These are phyloP conservation scores for Philantomba maxwellii DNA, from an alignment of 2,113 vertebrate species.

Conservation along the genomic window DNA sequence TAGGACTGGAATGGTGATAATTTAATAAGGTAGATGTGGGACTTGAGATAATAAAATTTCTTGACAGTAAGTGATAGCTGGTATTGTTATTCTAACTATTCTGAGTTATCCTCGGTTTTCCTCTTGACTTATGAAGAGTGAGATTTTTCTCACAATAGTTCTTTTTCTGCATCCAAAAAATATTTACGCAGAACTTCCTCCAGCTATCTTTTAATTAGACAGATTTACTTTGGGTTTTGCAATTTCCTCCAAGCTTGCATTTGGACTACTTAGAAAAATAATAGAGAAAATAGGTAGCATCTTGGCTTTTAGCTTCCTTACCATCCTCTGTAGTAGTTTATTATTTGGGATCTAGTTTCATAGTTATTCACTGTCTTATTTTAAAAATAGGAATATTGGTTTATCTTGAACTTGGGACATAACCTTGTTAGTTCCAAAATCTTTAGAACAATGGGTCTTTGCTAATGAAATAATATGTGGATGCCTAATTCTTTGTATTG, in stretches of 20 bases:
- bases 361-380: background rate
- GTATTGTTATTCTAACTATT: background rate
- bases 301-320: background rate
- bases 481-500: background rate
- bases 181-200: slow-evolving; percentile 8
- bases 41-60: background rate
- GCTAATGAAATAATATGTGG: background rate
- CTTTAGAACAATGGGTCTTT: background rate
- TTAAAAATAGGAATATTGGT: background rate
- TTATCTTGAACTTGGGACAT: background rate
- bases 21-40: background rate
- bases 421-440: background rate
- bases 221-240: slow-evolving; percentile 10
- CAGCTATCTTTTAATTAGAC: slow-evolving; percentile 5
- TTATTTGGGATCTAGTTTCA: background rate
- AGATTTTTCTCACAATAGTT: background rate
- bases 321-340: background rate
- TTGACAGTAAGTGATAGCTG: background rate
- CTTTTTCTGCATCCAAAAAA: background rate
- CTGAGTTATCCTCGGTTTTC: background rate
- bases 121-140: slow-evolving; percentile 2
- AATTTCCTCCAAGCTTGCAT: slow-evolving; percentile 21
- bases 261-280: slow-evolving; percentile 3
- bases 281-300: background rate
- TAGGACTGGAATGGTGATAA: background rate